Percentiles rank a stretch among this genome's conserved stretches.
These are phyloP conservation scores for Zaprionus taronus DNA, from an alignment of 1,140 invertebrate species.

Conservation along the genomic window DNA sequence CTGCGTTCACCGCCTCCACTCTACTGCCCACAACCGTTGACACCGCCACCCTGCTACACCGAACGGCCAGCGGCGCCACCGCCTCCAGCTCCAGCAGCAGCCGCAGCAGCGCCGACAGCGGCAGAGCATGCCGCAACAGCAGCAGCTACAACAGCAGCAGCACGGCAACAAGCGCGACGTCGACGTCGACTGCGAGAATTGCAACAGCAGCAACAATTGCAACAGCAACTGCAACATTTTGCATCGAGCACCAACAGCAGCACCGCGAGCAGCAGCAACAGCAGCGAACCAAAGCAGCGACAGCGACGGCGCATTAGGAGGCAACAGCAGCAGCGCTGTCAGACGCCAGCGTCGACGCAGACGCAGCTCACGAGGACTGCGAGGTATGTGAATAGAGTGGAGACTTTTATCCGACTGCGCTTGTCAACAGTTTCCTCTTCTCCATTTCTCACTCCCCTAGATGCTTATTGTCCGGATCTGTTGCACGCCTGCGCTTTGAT, in stretches of 20 bases:
- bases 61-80: constrained; percentile 34
- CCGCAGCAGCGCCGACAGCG: constrained; percentile 12
- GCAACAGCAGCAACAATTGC: constrained; percentile 42
- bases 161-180: constrained; percentile 62
- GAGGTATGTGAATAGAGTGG: constrained; percentile 45
- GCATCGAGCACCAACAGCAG: constrained; percentile 59
- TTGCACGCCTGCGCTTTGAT: constrained; percentile 77
- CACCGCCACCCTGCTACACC: constrained; percentile 76
- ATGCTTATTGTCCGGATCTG: constrained; percentile 82
- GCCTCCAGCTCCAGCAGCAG: constrained; percentile 9
- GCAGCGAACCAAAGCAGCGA: constrained; percentile 49
- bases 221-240: constrained; percentile 39
- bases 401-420: not conserved
- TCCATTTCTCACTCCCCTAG: constrained; percentile 31
- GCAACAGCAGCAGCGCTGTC: constrained; percentile 3
- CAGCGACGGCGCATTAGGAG: constrained; percentile 53
- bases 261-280: constrained; percentile 39
- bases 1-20: constrained; percentile 62
- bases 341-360: constrained; percentile 60
- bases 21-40: constrained; percentile 63
- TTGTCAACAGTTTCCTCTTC: not conserved
- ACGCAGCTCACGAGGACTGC: constrained; percentile 50
- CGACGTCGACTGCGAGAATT: constrained; percentile 64
- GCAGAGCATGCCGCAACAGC: constrained; percentile 31
- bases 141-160: constrained; percentile 28